Conservation (phyloP, 1,140 invertebrate genomes). For the Matsumurasca onukii region DNA sequence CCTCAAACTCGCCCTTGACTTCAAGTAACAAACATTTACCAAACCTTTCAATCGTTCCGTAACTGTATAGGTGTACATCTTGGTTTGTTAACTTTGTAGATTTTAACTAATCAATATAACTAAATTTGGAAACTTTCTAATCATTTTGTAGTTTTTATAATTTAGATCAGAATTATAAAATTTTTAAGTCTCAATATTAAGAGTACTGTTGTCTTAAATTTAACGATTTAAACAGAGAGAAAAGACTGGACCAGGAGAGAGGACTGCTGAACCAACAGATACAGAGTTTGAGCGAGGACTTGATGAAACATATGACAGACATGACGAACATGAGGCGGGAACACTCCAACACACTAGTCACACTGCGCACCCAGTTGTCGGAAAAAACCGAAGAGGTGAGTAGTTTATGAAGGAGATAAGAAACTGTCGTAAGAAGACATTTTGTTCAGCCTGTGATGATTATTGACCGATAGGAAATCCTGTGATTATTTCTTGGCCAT, state of each 20-base stretch:
- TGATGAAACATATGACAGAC: slow-evolving; percentile 72
- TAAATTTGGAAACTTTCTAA: too few species aligned
- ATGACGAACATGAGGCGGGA: slow-evolving; percentile 73
- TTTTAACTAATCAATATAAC: too few species aligned
- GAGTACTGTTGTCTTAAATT: neutral
- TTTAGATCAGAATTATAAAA: too few species aligned
- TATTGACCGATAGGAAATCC: too few species aligned
- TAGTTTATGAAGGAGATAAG: too few species aligned
- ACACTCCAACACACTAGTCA: slow-evolving; percentile 65
- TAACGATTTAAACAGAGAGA: slow-evolving; percentile 63
- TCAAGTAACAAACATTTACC: slow-evolving; percentile 50
- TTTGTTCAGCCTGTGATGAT: too few species aligned
- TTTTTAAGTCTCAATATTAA: neutral
- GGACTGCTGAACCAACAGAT: slow-evolving; percentile 73
- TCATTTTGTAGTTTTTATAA: too few species aligned
- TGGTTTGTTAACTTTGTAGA: too few species aligned
- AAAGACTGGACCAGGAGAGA: slow-evolving; percentile 78
- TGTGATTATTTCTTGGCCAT: too few species aligned
- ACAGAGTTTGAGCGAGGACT: slow-evolving; percentile 69
- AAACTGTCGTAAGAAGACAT: too few species aligned
- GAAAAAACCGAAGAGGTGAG: slow-evolving; percentile 78
- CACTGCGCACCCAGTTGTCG: slow-evolving; percentile 73
- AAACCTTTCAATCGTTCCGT: neutral
- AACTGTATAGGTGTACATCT: too few species aligned
- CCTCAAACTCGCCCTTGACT: slow-evolving; percentile 73